Evolutionary conservation across 2,888 invertebrate species (phyloP).

Genomic region (Mystacides longicornis): DNA sequence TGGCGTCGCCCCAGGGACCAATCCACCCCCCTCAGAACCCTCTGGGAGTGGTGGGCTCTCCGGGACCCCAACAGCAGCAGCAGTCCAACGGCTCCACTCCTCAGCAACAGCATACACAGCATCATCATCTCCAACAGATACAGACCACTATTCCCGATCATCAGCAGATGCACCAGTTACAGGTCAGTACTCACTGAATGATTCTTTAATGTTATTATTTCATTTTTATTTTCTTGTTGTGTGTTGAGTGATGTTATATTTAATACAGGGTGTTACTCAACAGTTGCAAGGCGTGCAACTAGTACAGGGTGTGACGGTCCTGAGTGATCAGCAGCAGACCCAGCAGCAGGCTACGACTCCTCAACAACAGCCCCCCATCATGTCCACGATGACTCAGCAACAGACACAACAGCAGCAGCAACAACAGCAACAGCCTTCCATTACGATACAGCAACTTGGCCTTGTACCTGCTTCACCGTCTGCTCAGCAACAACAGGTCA

Average conservation of each 20-base stretch:
- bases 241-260: neutral
- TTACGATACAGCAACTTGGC: neutral
- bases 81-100: too few species aligned
- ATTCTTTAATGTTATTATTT: neutral
- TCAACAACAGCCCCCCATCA: slow-evolving; percentile 13
- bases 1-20: slow-evolving; percentile 30
- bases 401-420: slow-evolving; percentile 8
- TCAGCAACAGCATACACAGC: slow-evolving; percentile 29
- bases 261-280: neutral
- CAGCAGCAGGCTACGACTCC: neutral
- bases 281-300: neutral
- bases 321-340: neutral
- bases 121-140: slow-evolving; percentile 29
- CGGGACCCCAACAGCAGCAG: slow-evolving; percentile 32
- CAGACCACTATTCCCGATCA: neutral
- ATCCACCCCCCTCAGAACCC: slow-evolving; percentile 34
- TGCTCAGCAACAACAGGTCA: neutral
- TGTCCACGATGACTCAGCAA: slow-evolving; percentile 7
- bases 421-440: neutral
- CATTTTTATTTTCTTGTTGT: neutral
- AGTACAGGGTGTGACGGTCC: neutral
- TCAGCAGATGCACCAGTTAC: neutral
- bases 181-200: neutral
- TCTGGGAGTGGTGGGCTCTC: slow-evolving; percentile 27
- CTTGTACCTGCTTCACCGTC: neutral